Evolutionary conservation across 2,888 invertebrate species (phyloP), one percentile per base, ranked within the genome.

Genomic region (Scaptomyza polygonia): DNA sequence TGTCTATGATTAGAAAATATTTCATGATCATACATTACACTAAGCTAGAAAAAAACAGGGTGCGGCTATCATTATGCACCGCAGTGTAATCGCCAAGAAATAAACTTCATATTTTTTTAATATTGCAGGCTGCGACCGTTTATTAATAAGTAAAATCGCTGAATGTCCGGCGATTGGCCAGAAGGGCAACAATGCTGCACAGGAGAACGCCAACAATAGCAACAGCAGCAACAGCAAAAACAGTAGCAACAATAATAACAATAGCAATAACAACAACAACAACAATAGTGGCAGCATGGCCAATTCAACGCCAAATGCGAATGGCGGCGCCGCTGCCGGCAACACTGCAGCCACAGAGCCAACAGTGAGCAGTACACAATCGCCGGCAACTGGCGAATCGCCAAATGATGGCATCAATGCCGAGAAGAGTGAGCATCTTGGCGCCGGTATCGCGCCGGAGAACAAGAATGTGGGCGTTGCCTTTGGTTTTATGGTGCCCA

Each of bases 401-500:
- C n/a, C 6, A 9, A 36, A 12, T 1, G 49, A 56, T 27, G 43
- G 1, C 5, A 21, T 7, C 27, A 70, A 49, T 7, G 5, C 21
- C 14, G 59, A 77, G 42, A 67, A 67, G 36, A 54, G 55, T 36
- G 82, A 78, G 18, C 67, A 68, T 39, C 62, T 75, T 16, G 76
- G 75, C 14, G 72, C 79, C 30, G 57, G 40, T 14, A 14, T 67
- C 25, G 48, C 77, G 48, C 69, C 75, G 8, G 82, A 89, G 25
- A 77, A 82, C 34, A 89, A 89, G 67, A 89, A 81, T 57, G 89
- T 91, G 71, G 90, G 91, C 34, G 76, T 91, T 14, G 93, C 92
- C 21, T 93, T 96, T 48, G 95, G 95, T 5, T 94, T 96, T 18
- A 92, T 97, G 78, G 93, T 97, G 47, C 92, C 96, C 27, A 91